Conservation (phyloP, 1,140 invertebrate genomes). For the Vollenhovia emeryi region DNA sequence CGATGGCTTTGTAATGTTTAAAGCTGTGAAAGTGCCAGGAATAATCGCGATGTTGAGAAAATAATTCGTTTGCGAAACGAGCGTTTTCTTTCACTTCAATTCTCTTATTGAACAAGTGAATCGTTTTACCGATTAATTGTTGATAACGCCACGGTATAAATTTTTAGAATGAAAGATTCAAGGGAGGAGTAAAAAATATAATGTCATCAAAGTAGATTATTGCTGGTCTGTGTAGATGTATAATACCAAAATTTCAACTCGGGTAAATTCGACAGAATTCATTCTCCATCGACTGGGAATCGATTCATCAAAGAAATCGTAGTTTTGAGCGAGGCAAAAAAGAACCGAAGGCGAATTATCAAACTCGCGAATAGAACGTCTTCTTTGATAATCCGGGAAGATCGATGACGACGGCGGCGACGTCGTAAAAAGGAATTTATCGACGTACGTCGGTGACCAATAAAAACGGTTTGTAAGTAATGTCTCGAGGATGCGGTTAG, state of each 20-base stretch:
- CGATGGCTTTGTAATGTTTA: slow-evolving; percentile 19
- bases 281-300: neutral
- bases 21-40: neutral
- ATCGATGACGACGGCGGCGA: slow-evolving; percentile 59
- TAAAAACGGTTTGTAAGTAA: slow-evolving; percentile 55
- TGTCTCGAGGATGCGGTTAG: slow-evolving; percentile 38
- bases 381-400: slow-evolving; percentile 51
- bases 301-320: slow-evolving; percentile 33
- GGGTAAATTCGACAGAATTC: slow-evolving; percentile 4
- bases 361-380: slow-evolving; percentile 61
- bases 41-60: neutral
- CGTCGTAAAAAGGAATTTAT: slow-evolving; percentile 71
- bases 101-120: neutral
- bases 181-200: too few species aligned
- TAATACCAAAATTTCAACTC: too few species aligned
- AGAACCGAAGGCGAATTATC: slow-evolving; percentile 31
- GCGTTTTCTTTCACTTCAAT: neutral
- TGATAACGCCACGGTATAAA: neutral
- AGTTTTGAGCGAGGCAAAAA: neutral
- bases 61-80: neutral
- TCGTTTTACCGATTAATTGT: neutral
- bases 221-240: too few species aligned
- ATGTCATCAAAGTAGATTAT: too few species aligned
- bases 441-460: slow-evolving; percentile 60
- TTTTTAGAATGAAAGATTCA: too few species aligned